A percentile compares a stretch with the other conserved stretches of the same genome.
Evolutionary conservation across 2,797 vertebrate genomes (phyloP).

Genomic region (Urosaurus nigricauda): DNA sequence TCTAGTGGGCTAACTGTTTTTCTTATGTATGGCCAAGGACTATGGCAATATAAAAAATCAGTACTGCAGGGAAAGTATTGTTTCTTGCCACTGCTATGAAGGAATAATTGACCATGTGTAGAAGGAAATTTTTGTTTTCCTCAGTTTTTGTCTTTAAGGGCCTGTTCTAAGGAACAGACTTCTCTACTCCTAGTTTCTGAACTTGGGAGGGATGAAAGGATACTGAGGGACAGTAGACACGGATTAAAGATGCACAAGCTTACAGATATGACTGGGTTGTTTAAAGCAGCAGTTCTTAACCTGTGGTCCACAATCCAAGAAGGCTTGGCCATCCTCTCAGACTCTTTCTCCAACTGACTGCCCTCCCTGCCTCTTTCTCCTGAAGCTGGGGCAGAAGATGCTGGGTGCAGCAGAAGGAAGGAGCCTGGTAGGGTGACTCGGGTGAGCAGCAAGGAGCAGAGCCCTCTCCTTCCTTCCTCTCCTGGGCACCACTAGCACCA

Average conservation of each 20-base stretch:
- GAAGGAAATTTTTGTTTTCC: neutral
- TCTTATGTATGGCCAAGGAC: conserved; percentile 55
- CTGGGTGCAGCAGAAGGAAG: too few species aligned
- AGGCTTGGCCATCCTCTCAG: too few species aligned
- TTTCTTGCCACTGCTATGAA: conserved; percentile 4
- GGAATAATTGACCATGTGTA: neutral
- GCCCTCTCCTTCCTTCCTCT: too few species aligned
- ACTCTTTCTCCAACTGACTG: too few species aligned
- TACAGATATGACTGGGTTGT: neutral
- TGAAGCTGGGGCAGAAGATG: too few species aligned
- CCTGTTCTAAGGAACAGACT: neutral
- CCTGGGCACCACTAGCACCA: too few species aligned
- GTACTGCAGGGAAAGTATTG: conserved; percentile 28
- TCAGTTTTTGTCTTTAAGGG: neutral
- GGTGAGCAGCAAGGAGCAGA: too few species aligned
- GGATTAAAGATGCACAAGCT: neutral
- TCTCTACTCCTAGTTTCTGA: conserved; percentile 37
- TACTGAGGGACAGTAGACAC: conserved; percentile 11
- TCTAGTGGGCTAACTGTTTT: conserved; percentile 41
- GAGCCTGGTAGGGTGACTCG: too few species aligned
- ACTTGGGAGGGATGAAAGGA: conserved; percentile 29
- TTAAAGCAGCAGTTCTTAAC: neutral
- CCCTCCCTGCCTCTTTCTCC: too few species aligned
- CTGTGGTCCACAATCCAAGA: too few species aligned
- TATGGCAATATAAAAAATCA: conserved; percentile 2